phyloP scores from a whole-genome alignment of 2,113 vertebrate genomes.

The Pleuronectes platessa region DNA sequence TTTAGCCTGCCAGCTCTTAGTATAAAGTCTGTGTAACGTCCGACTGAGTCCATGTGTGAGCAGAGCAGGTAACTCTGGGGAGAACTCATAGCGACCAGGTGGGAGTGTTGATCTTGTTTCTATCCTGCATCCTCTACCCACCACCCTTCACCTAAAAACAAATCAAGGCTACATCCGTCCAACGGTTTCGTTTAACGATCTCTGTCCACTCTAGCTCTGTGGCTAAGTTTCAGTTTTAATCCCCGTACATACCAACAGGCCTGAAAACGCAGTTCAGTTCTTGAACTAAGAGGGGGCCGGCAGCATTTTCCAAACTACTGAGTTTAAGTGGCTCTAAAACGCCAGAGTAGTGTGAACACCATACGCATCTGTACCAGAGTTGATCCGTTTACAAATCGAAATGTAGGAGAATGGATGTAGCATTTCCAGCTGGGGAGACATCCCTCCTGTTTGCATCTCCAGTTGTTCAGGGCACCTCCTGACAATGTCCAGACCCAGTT shows the following conservation, averaged over 20 bases:
- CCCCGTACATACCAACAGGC: no score
- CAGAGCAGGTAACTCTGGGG: not conserved
- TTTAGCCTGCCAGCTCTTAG: not conserved
- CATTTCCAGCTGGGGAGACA: not conserved
- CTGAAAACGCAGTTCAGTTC: no score
- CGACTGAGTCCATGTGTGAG: not conserved
- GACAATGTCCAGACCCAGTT: not conserved
- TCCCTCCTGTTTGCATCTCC: not conserved
- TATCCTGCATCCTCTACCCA: not conserved
- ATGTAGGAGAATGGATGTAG: not conserved
- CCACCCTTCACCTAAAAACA: no score
- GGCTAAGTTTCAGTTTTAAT: no score
- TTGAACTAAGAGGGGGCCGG: no score
- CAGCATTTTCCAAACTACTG: no score
- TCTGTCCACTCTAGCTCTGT: no score
- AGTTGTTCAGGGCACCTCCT: not conserved
- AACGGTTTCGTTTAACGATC: no score
- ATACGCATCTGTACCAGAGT: not conserved
- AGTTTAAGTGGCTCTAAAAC: no score
- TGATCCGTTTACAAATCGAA: not conserved
- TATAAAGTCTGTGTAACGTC: not conserved
- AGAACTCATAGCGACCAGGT: no score
- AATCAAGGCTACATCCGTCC: no score
- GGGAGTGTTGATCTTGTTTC: not conserved
- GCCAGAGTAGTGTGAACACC: not conserved